Evolutionary conservation across 1,140 invertebrate genomes (phyloP).

Genomic region (Vanessa tameamea): DNA sequence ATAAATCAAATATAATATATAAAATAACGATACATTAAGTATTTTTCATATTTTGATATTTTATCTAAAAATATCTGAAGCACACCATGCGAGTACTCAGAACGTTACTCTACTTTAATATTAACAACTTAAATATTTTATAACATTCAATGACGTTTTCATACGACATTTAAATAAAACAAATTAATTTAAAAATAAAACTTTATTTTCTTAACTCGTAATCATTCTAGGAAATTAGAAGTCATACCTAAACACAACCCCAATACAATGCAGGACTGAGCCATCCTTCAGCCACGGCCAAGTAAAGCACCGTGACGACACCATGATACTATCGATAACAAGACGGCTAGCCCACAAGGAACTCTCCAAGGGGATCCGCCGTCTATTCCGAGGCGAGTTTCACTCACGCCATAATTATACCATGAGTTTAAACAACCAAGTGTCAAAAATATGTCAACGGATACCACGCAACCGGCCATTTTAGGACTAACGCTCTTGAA

Average conservation of each 20-base stretch:
- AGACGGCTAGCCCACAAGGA: slow-evolving; percentile 55
- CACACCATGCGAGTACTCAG: no score
- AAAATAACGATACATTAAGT: no score
- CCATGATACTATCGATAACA: slow-evolving; percentile 31
- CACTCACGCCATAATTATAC: slow-evolving; percentile 36
- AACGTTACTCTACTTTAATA: no score
- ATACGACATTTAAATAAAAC: background rate
- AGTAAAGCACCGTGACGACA: slow-evolving; percentile 37
- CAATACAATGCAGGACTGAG: slow-evolving; percentile 30
- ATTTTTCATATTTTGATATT: no score
- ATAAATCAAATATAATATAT: no score
- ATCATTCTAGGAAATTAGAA: slow-evolving; percentile 29
- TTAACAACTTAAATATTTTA: no score
- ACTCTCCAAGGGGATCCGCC: slow-evolving; percentile 50
- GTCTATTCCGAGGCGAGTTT: slow-evolving; percentile 26
- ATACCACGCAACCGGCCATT: slow-evolving; percentile 35
- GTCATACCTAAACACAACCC: slow-evolving; percentile 35
- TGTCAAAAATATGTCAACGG: slow-evolving; percentile 34
- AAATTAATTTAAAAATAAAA: slow-evolving; percentile 19
- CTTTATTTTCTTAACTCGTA: slow-evolving; percentile 32
- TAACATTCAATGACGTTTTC: no score
- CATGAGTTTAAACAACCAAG: slow-evolving; percentile 34
- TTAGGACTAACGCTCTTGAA: slow-evolving; percentile 16
- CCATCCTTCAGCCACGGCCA: slow-evolving; percentile 31
- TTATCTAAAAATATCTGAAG: no score